Percentiles rank a stretch among this genome's conserved stretches.
Conservation (phyloP, 2,888 invertebrate genomes). For the Amblyjoppa proteus region DNA sequence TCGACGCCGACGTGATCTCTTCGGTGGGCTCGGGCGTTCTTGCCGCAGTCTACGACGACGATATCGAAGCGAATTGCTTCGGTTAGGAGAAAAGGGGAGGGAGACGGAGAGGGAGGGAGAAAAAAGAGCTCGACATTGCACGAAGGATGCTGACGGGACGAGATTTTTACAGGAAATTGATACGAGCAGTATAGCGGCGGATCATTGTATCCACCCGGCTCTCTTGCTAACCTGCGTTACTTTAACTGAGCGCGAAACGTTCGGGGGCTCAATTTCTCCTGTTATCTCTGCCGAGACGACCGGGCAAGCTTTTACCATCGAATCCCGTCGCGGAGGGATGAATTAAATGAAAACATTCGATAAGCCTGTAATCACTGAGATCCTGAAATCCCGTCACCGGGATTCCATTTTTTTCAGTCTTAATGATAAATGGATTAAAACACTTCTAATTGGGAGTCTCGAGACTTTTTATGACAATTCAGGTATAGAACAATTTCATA, state of each 20-base stretch:
- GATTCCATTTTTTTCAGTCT: slow-evolving; percentile 20
- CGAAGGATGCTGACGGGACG: slow-evolving; percentile 47
- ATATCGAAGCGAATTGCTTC: slow-evolving; percentile 34
- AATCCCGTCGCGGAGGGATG: slow-evolving; percentile 30
- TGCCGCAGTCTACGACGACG: not conserved
- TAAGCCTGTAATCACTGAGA: slow-evolving; percentile 40
- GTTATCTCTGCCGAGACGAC: slow-evolving; percentile 41
- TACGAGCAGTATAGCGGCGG: slow-evolving; percentile 29
- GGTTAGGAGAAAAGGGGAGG: not conserved
- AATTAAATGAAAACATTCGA: slow-evolving; percentile 56
- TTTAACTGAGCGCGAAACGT: not conserved
- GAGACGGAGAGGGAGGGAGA: not conserved
- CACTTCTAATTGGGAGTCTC: not conserved
- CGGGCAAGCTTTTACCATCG: not conserved
- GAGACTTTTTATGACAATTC: no score
- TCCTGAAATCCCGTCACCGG: not conserved
- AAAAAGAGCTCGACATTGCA: slow-evolving; percentile 3
- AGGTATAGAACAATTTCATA: no score
- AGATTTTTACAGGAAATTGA: slow-evolving; percentile 59
- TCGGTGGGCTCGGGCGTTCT: slow-evolving; percentile 2
- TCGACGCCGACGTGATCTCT: not conserved
- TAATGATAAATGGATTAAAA: not conserved
- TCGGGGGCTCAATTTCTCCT: slow-evolving; percentile 13
- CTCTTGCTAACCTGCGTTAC: slow-evolving; percentile 12
- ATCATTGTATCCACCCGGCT: slow-evolving; percentile 16